Base-by-base conservation (phyloP, 2,888 invertebrate species). In the Tanytarsus gracilentus region DNA sequence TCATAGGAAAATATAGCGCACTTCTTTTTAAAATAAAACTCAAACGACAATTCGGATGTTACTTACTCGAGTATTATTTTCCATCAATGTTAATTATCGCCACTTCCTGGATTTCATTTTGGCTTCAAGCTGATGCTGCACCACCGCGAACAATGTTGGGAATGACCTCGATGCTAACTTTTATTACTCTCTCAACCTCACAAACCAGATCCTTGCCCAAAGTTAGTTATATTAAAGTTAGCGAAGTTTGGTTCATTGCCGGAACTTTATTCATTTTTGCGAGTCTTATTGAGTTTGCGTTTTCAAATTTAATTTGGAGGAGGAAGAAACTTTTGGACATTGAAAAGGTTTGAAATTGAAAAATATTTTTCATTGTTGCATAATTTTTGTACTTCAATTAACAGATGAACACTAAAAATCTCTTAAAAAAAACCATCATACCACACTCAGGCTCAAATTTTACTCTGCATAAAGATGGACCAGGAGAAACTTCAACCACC, bases 91-190 rank as follows among this genome's bases (percentile, higher is more conserved):
- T 91, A 69, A 82, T 91, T 66, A 90, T 91, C 2, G 84, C 85
- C 6, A 87, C 88, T 67, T 90, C 90, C 0, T 91, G 90, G 90
- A 89, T 91, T 9, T 87, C 90, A 1, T 91, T 91, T 70, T 91
- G 90, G 90, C 72, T 91, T 62, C 90, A 90, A 71, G 86, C 89
- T 53, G 89, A 90, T 69, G 88, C 89, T 30, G 82, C 88, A 11
- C 85, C 90, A 1, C 90, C 90, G 9, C 79, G 90, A 67, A 87
- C 88, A 56, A 86, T 86, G 61, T 74, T 90, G 67, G 88, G 88
- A 84, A 75, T 70, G 67, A 53, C 39, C 26, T 30, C 16, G 9
- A 7, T 23, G 23, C n/a, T 40, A 14, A 88, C 91, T 40, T 91
- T 91, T 68, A 91, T 91, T 67, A 91, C 91, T n/a, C 76, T 91